These are phyloP conservation scores for Epirrhoe alternata DNA, from an alignment of 2,888 invertebrate species.

Conservation along the genomic window DNA sequence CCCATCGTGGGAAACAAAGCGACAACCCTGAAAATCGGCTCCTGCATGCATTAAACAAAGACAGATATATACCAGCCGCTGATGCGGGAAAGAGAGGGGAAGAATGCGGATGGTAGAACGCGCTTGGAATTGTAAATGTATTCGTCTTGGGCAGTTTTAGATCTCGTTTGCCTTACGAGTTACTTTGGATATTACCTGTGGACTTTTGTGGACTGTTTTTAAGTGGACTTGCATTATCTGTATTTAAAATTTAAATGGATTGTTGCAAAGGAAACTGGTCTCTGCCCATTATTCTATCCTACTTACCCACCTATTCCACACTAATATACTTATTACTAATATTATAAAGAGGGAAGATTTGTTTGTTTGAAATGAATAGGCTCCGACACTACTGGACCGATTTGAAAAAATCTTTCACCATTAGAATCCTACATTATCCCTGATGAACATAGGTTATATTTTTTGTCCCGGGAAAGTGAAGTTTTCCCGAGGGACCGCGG, in stretches of 20 bases:
- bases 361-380: too few relatives aligned
- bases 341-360: too few relatives aligned
- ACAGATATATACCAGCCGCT: conserved; percentile 44
- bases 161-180: conserved; percentile 55
- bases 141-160: conserved; percentile 53
- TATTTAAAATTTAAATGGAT: neutral
- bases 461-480: too few relatives aligned
- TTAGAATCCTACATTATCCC: too few relatives aligned
- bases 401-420: too few relatives aligned
- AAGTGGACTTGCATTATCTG: conserved; percentile 9
- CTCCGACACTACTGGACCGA: too few relatives aligned
- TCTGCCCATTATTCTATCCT: too few relatives aligned
- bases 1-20: conserved; percentile 65
- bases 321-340: too few relatives aligned
- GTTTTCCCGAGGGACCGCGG: too few relatives aligned
- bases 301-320: too few relatives aligned
- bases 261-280: too few relatives aligned
- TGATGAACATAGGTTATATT: too few relatives aligned
- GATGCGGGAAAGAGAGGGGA: conserved; percentile 52
- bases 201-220: conserved; percentile 27
- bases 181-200: conserved; percentile 46
- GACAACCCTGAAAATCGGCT: conserved; percentile 70
- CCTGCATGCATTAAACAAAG: conserved; percentile 68
- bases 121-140: conserved; percentile 75
- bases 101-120: conserved; percentile 77